A percentile compares a stretch with the other conserved stretches of the same genome.
These are phyloP conservation scores for Oryzias woworae DNA, from an alignment of 2,113 vertebrate genomes.

Conservation along the genomic window DNA sequence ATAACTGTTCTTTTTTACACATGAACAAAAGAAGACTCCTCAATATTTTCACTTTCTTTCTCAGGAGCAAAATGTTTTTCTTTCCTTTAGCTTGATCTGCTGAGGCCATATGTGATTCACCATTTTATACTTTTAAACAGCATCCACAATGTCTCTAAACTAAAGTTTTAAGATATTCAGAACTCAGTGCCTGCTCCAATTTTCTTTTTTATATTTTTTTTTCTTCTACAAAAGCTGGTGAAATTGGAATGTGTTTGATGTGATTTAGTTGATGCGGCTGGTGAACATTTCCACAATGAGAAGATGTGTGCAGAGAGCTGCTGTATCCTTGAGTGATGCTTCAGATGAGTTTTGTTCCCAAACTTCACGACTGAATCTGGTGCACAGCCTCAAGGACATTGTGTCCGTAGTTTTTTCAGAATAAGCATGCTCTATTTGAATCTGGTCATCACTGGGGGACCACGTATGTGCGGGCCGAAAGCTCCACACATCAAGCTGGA, in stretches of 20 bases:
- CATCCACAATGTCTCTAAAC: constrained; percentile 14
- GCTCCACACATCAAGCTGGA: background rate
- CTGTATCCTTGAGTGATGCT: background rate
- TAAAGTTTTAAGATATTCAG: background rate
- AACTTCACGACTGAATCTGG: background rate
- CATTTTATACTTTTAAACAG: background rate
- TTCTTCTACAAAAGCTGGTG: too few species aligned
- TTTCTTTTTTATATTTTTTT: too few species aligned
- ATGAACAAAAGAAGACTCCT: background rate
- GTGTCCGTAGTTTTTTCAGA: background rate
- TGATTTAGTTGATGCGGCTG: too few species aligned
- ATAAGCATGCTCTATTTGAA: background rate
- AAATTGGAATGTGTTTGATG: too few species aligned
- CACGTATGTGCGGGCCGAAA: background rate
- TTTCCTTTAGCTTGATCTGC: background rate
- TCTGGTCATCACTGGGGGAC: background rate
- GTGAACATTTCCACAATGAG: too few species aligned
- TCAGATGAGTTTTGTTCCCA: background rate
- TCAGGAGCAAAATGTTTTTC: background rate
- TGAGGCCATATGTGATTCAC: background rate
- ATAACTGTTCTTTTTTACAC: background rate
- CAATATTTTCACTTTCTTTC: background rate
- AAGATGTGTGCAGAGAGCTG: too few species aligned
- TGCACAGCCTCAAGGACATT: too few species aligned
- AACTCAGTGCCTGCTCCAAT: too few species aligned